Conservation (phyloP, 2,113 vertebrate species). For the Pampusana beccarii region DNA sequence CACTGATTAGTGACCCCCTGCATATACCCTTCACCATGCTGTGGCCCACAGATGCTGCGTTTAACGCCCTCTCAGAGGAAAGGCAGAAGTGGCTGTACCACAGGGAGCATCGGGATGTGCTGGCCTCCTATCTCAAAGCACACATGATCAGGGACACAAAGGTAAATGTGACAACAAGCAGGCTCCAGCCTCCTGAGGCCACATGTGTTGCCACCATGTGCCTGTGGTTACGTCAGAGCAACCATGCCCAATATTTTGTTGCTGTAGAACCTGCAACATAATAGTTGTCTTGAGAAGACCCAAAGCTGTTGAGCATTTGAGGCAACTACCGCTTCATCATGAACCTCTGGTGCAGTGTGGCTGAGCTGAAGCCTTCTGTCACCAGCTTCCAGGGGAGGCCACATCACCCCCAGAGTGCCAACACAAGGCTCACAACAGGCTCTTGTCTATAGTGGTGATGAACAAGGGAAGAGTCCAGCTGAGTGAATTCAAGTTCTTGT, state of each 20-base stretch:
- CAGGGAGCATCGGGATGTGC: slow-evolving; percentile 81
- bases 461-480: neutral
- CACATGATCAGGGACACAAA: slow-evolving; percentile 83
- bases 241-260: neutral
- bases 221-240: neutral
- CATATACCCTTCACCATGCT: slow-evolving; percentile 91
- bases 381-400: neutral
- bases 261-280: neutral
- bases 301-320: neutral
- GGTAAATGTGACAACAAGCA: slow-evolving; percentile 64
- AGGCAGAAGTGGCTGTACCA: slow-evolving; percentile 85
- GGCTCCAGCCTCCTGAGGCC: neutral
- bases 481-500: neutral
- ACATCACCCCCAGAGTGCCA: neutral
- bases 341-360: neutral
- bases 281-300: neutral
- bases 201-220: neutral
- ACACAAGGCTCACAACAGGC: neutral
- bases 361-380: neutral
- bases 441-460: neutral
- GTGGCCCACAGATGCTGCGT: slow-evolving; percentile 88
- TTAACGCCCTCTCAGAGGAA: slow-evolving; percentile 77
- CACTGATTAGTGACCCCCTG: slow-evolving; percentile 68
- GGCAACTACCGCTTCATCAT: fast-evolving
- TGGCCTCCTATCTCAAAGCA: slow-evolving; percentile 84